Base-by-base conservation (phyloP, 2,797 vertebrate genomes). In the Moxostoma hubbsi region DNA sequence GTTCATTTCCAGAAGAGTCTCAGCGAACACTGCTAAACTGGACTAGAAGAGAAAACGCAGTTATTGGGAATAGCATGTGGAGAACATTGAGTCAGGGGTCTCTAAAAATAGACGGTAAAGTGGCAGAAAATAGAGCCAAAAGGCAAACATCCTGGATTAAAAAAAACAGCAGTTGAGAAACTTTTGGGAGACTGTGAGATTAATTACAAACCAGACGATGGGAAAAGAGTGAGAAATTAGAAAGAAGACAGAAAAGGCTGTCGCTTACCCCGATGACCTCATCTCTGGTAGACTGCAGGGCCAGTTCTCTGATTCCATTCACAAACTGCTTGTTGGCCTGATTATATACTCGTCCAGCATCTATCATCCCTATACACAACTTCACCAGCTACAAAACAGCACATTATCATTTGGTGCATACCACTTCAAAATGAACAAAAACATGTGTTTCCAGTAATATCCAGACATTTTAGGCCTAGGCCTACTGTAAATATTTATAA, bases 1-100 rank as follows among this genome's bases (percentile, higher is more conserved):
- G 89, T 97, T 96, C 97, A 99, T 98, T 90, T 98, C 97, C 86
- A 97, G 96, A 81, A 98, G 94, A 65, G 94, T 98, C 85, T 98
- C 96, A 0, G 98, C 97, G 93, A 98, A 98, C 87, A 97, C 98
- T 1, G 94, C 94, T 90, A 99, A 94, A 87, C 94, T 98, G 77
- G 90, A 93, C 98, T 99, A 86, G 82, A 85, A 83, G 73, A 87
- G 43, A 85, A 86, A 46, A 24, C 13, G 65, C 5, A 65, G 58
- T 13, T 46, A 7, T 46, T n/a, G 43, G 43, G 62, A 64, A 64
- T 9, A 64, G 16, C 43, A 63, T 12, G 5, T 45, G 24, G 15
- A 57, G 8, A 45, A 13, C 12, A 55, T 11, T 13, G 1, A 18
- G 46, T 9, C 9, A 18, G 9, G 36, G 36, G 36, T 16, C 9